Conservation (phyloP, 2,113 vertebrate genomes). For the Myotis lucifugus region DNA sequence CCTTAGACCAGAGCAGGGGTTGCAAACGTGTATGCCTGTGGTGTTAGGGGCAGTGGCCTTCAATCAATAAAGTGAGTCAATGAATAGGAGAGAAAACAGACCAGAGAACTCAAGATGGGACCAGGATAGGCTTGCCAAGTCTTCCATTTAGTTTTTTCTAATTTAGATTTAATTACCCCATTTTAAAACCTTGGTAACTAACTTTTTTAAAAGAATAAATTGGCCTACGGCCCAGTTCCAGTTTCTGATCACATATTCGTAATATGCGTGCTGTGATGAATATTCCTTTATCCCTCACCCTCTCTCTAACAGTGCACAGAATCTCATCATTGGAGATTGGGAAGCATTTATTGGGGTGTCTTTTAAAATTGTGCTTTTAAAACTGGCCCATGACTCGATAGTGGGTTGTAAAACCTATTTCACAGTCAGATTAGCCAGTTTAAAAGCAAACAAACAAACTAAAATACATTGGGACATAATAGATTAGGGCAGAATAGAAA, state of each 20-base stretch:
- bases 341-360: background rate
- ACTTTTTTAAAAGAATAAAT: background rate
- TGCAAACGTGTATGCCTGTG: background rate
- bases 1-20: background rate
- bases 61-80: no score
- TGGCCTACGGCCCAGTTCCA: background rate
- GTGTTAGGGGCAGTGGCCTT: background rate
- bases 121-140: background rate
- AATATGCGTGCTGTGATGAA: background rate
- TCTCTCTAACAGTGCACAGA: background rate
- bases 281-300: background rate
- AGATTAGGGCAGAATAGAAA: background rate
- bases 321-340: background rate
- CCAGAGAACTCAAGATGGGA: background rate
- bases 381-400: background rate
- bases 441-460: background rate
- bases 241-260: background rate
- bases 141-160: background rate
- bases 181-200: background rate
- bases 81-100: background rate
- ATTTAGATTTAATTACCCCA: background rate
- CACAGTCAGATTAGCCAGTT: background rate
- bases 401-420: background rate
- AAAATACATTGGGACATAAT: background rate
- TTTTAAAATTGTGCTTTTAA: background rate